Evolutionary conservation across 2,797 vertebrate species (phyloP).

Genomic region (Erethizon dorsatum): DNA sequence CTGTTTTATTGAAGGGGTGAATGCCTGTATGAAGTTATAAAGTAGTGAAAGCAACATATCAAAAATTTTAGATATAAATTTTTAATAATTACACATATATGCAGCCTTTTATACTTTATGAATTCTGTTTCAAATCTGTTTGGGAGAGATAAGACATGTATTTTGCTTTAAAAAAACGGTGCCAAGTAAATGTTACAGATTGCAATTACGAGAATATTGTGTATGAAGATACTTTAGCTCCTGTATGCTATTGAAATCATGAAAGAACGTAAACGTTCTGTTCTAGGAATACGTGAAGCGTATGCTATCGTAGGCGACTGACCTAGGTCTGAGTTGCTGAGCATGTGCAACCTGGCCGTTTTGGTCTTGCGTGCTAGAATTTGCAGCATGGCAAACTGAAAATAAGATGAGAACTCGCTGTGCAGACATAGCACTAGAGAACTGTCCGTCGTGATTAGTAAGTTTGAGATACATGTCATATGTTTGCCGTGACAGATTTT

Average conservation of each 20-base stretch:
- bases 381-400: background rate
- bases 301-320: background rate
- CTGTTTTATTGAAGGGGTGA: slow-evolving; percentile 10
- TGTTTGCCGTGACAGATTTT: slow-evolving; percentile 91
- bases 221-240: slow-evolving; percentile 41
- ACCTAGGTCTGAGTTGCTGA: slow-evolving; percentile 20
- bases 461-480: slow-evolving; percentile 60
- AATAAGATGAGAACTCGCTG: background rate
- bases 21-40: background rate
- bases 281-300: background rate
- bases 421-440: background rate
- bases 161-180: slow-evolving; percentile 46
- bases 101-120: slow-evolving; percentile 25
- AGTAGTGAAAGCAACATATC: slow-evolving; percentile 31
- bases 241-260: slow-evolving; percentile 8
- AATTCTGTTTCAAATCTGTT: slow-evolving; percentile 56
- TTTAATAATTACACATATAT: background rate
- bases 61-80: slow-evolving; percentile 39
- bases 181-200: slow-evolving; percentile 21
- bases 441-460: background rate
- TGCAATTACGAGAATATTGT: slow-evolving; percentile 16
- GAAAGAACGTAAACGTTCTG: slow-evolving; percentile 3
- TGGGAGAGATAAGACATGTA: background rate
- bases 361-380: slow-evolving; percentile 42
- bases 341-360: background rate